Evolutionary conservation across 2,888 invertebrate genomes (phyloP).

Genomic region (Caenorhabditis doughertyi): DNA sequence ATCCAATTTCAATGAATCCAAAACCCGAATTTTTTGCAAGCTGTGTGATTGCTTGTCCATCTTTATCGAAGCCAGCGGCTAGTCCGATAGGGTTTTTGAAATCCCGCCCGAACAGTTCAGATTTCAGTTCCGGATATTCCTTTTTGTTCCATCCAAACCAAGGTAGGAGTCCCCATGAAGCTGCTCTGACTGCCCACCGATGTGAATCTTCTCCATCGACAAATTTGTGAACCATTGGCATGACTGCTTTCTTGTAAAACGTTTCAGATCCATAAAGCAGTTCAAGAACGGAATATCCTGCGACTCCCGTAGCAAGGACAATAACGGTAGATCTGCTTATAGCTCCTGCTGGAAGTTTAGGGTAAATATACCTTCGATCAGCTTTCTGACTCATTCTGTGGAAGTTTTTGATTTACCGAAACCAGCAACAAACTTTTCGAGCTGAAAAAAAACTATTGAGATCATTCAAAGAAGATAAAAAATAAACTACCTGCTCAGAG

Average conservation of each 20-base stretch:
- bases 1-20: conserved; percentile 94
- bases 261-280: conserved; percentile 75
- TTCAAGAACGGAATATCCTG: conserved; percentile 70
- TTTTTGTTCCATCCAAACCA: conserved; percentile 74
- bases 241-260: conserved; percentile 79
- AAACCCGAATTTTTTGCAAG: conserved; percentile 87
- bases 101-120: conserved; percentile 83
- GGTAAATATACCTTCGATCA: conserved; percentile 62
- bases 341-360: conserved; percentile 72
- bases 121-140: conserved; percentile 79
- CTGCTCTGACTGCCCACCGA: conserved; percentile 74
- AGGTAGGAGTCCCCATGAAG: conserved; percentile 77
- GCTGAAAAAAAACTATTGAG: conserved; percentile 23
- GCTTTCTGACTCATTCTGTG: conserved; percentile 51
- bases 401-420: conserved; percentile 9
- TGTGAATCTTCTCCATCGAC: conserved; percentile 80
- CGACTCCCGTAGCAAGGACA: conserved; percentile 61
- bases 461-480: background rate
- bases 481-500: conserved; percentile 52
- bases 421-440: conserved; percentile 37
- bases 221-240: conserved; percentile 78
- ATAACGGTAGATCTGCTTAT: conserved; percentile 70
- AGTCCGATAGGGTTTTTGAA: conserved; percentile 94
- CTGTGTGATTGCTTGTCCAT: conserved; percentile 67
- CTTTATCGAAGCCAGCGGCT: conserved; percentile 98